Base-by-base conservation (phyloP, 2,797 vertebrate genomes). In the Linurgus olivaceus region DNA sequence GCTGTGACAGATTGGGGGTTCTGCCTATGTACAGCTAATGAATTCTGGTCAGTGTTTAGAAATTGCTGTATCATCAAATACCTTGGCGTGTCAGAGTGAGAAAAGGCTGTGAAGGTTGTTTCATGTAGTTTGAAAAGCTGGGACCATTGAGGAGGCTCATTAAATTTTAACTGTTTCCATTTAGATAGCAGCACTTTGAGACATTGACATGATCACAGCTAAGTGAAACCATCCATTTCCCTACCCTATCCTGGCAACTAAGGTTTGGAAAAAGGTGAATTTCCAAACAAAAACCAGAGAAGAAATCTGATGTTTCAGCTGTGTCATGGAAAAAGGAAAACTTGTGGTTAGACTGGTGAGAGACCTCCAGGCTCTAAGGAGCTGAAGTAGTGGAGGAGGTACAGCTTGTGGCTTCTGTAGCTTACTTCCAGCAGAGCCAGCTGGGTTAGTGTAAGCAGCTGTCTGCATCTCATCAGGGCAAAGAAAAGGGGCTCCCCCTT, bases 1-100 rank as follows among this genome's bases (percentile, higher is more conserved):
- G 51, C 83, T 90, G 86, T 59, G 91, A 76, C 81, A 48, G 59
- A 42, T 0, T 52, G 35, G 38, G 40, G 29, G 33, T 92, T 91
- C 59, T 89, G 47, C 47, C 35, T 55, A 33, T 62, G 52, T 76
- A 55, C 33, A 74, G 65, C 33, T 88, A 63, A 83, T 83, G 81
- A 90, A 90, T 94, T 90, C 76, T 86, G 31, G 33, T 82, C 71
- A 52, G 35, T 42, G 51, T 67, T 75, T 86, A 87, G 63, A 90
- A 93, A 66, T n/a, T 79, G 88, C 86, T 92, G 51, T 73, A 58
- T 96, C 80, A 92, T 92, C 80, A 86, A 84, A 95, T 89, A 66
- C 45, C 54, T 80, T 80, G 65, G 55, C 23, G 55, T 44, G 58
- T 70, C 67, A 92, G 67, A 82, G 40, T 76, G 37, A 73, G 55